Evolutionary conservation across 1,140 invertebrate species (phyloP), one percentile per base, ranked within the genome.

Genomic region (Ceratosolen solmsi): DNA sequence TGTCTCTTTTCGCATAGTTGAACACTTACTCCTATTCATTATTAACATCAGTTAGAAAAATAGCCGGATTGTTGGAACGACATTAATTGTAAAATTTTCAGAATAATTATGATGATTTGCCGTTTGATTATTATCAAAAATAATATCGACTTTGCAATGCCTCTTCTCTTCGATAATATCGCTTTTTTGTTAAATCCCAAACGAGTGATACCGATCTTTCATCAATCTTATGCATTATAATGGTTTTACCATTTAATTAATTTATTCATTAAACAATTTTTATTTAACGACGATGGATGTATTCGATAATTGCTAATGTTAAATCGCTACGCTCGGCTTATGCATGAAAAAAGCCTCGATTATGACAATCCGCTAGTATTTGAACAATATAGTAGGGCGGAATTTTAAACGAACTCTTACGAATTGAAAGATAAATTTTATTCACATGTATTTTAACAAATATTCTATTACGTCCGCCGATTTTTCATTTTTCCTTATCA

Each of bases 21-120:
- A n/a, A 5, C 38, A 46, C 46, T 78, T 68, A 30, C 60, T 73
- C 17, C 33, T 80, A 49, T 49, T 56, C 60, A 56, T 79, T 84
- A 78, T 79, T 88, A 49, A 68, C 9, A 38, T 56, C 8, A 80
- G 27, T 78, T 36, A 11, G 79, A 78, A 46, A 74, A 56, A 56
- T 74, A 13, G 20, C 8, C n/a, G n/a, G 11, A 71, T 68, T 11
- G 20, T 38, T 65, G 33, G 4, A 3, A 65, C 3, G 27, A 15
- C 63, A 22, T 20, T 36, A 33, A n/a, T 38, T 11, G 4, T n/a
- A 9, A 9, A n/a, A 38, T 38, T 7, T 36, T 38, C 20, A 5
- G 5, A 8, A 11, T 38, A 68, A 38, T 68, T 68, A 38, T 11
- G 27, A 60, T 30, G 15, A 60, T 30, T 30, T 30, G 9, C 0